Base-by-base conservation (phyloP, 2,113 vertebrate species). In the Synodontis membranacea region DNA sequence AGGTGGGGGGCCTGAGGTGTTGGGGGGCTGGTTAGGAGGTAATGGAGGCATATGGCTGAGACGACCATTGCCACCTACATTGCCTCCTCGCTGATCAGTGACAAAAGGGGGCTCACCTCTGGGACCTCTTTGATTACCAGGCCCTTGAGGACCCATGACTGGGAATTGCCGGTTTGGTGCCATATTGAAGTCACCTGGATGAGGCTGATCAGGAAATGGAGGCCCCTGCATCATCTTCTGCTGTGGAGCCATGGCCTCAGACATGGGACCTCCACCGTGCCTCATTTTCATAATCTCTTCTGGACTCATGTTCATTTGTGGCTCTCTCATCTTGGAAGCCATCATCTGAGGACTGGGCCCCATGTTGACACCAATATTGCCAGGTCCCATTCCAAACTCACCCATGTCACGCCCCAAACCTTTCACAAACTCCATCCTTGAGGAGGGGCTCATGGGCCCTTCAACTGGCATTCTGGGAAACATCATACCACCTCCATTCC, bases 281-380 rank as follows among this genome's bases (percentile, higher is more conserved):
- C 97, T 96, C 92, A 98, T 94, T 76, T 98, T 98, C 95, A 99
- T 96, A 39, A 98, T 96, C 88, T 99, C 97, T 83, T 99, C 98
- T 0, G 98, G 97, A 90, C 95, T 96, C 94, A 96, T 89, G 85
- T 93, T 96, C 95, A 96, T 95, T 28, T 92, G 91, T n/a, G 92
- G 89, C 48, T 99, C 98, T 94, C 97, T 95, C 94, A 98, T 92
- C 91, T 99, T 99, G 86, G 97, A 96, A 93, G 96, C 93, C 93
- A 98, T 95, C 94, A 98, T 94, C 89, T 97, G 96, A 80, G 97
- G 94, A 92, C 93, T 96, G 70, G 97, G 95, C 15, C 95, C 97
- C 93, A 98, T 96, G 89, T 87, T 95, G 87, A 96, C 94, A 88
- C 89, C 94, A 92, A 96, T 95, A 91, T 95, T 95, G 66, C 96